Conservation (phyloP, 2,888 invertebrate genomes). For the Eremobia ochroleuca region DNA sequence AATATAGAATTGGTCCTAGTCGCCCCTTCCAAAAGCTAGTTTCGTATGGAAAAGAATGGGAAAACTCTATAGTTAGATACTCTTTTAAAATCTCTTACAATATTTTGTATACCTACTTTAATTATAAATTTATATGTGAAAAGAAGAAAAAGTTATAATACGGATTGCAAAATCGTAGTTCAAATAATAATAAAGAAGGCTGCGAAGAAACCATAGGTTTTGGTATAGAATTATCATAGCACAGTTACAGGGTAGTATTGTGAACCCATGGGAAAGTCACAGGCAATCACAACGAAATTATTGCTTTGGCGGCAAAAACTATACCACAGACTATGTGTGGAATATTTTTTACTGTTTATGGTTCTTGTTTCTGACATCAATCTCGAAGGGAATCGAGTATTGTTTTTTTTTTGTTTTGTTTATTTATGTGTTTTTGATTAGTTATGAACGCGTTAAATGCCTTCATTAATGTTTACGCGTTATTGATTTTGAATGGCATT, state of each 20-base stretch:
- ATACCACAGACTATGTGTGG: constrained; percentile 38
- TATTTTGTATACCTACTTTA: no score
- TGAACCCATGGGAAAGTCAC: constrained; percentile 66
- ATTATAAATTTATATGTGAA: no score
- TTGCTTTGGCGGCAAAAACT: constrained; percentile 68
- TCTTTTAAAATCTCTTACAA: no score
- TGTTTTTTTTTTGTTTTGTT: constrained; percentile 21
- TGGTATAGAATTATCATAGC: constrained; percentile 64
- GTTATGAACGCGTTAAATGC: constrained; percentile 25
- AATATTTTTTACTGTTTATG: constrained; percentile 39
- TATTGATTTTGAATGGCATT: constrained; percentile 32
- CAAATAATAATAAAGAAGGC: constrained; percentile 1
- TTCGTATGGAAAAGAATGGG: no score
- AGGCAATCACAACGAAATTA: constrained; percentile 75
- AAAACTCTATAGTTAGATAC: no score
- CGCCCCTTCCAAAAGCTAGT: no score
- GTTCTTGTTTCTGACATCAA: constrained; percentile 52
- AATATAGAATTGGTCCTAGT: no score
- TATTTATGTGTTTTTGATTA: constrained; percentile 29
- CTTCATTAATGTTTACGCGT: constrained; percentile 26
- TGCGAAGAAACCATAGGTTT: constrained; percentile 41
- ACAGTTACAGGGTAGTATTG: constrained; percentile 44
- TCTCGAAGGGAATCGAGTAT: constrained; percentile 22
- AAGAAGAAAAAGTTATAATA: background rate
- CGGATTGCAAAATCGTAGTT: background rate